Evolutionary conservation across 1,140 invertebrate genomes (phyloP), one percentile per base, ranked within the genome.

Genomic region (Drosophila serrata): DNA sequence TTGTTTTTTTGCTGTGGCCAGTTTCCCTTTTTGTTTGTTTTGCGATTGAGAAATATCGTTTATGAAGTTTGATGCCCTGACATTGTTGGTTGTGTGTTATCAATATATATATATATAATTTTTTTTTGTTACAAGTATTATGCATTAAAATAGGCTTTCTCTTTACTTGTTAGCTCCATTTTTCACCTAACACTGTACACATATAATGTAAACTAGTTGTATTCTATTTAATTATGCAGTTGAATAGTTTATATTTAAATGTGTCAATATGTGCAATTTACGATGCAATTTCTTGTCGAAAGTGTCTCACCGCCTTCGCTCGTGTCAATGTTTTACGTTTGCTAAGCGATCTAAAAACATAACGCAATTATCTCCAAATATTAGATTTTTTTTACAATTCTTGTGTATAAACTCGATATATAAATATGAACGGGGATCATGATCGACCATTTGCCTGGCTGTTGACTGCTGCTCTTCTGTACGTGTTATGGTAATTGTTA

Each of bases 151-250:
- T 87, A 88, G 79, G 84, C 84, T 65, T 43, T 63, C 68, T 75
- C 74, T 39, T 75, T 70, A 43, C 51, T 85, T 53, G 61, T 90
- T 88, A 88, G 74, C 86, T 90, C 81, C 70, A 73, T 77, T 77
- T 53, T 90, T 85, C 55, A 81, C 85, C 90, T 90, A 90, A 90
- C 85, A 90, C 85, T 90, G 85, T 90, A 90, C 85, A 90, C 78
- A 90, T 81, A 88, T 88, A 81, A 90, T 85, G 75, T 90, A 90
- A 79, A 90, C 81, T 88, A 90, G 74, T 77, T 77, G 64, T 87
- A 87, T 88, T 84, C 76, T 79, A 63, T 53, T 77, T 49, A 69
- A 37, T 68, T 72, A 78, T 72, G 75, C 75, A 72, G 42, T 78
- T 79, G 64, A 69, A 79, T 79, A 78, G 74, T 77, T 75, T 74